These are phyloP conservation scores for Diarsia mendica DNA, from an alignment of 2,888 invertebrate species.

Conservation along the genomic window DNA sequence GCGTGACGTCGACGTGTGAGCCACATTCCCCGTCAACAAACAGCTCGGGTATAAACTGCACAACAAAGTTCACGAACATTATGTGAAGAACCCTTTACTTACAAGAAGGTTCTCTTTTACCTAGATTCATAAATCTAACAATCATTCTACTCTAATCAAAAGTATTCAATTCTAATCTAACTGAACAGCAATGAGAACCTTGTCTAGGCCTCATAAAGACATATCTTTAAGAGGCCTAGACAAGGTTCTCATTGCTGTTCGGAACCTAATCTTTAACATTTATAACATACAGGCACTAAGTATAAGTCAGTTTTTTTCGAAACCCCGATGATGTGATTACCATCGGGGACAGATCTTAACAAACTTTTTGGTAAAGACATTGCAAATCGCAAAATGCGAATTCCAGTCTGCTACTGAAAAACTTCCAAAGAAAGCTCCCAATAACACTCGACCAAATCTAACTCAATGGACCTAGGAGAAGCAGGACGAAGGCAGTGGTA, in stretches of 20 bases:
- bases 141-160: no score
- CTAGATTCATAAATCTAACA: no score
- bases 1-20: slow-evolving; percentile 2
- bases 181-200: no score
- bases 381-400: not conserved
- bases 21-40: slow-evolving; percentile 2
- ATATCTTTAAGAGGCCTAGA: no score
- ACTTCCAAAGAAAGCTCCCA: not conserved
- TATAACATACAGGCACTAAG: not conserved
- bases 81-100: slow-evolving; percentile 10
- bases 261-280: not conserved
- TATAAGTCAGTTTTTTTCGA: not conserved
- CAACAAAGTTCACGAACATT: slow-evolving; percentile 12
- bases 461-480: not conserved
- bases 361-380: not conserved
- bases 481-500: not conserved
- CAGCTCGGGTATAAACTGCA: slow-evolving; percentile 12
- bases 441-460: not conserved
- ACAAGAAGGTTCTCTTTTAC: slow-evolving; percentile 6
- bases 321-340: no score
- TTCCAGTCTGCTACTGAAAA: not conserved
- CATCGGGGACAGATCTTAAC: not conserved
- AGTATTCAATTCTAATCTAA: no score
- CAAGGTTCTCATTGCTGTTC: not conserved
- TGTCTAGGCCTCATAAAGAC: no score